Evolutionary conservation across 2,797 vertebrate species (phyloP), one percentile per base, ranked within the genome.

Genomic region (Dicrostonyx torquatus): DNA sequence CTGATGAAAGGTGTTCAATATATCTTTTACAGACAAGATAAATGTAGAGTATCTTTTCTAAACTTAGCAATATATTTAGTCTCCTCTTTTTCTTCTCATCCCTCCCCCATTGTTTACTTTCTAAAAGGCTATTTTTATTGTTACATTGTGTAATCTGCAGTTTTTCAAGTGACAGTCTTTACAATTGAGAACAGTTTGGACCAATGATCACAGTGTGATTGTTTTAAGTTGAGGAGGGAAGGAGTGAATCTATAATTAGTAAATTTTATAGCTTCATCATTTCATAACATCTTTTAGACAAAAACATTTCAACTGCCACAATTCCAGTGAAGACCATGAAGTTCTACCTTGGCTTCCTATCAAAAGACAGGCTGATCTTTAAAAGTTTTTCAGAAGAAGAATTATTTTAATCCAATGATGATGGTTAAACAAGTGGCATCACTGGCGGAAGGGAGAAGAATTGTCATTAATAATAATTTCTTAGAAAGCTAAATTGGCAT

Each of bases 401-500:
- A 89, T 82, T 89, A 86, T 0, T 75, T 29, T 64, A 85, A 0
- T 0, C 6, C 62, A 15, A 60, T 37, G 5, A 7, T 92, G 45
- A 97, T 89, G 79, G 94, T 29, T 26, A 91, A 91, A 43, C 48
- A 2, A 12, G 18, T 58, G 50, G 55, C 77, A 78, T n/a, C n/a
- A n/a, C n/a, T n/a, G n/a, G n/a, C n/a, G n/a, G 4, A 3, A 2
- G 18, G 79, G 34, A 13, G 20, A 53, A 48, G 37, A 95, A 3
- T 18, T 34, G 0, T 55, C 40, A 89, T 92, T 60, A 29, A 64
- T 37, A 94, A 66, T 31, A 64, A 29, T 77, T 43, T 89, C 58
- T n/a, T 17, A 80, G 50, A 72, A 60, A 31, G 50, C 50, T 60
- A 94, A 85, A 20, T 37, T 70, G 29, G 66, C 48, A 73, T 20